These are phyloP conservation scores for Australoheros scitulus DNA, from an alignment of 2,113 vertebrate species.

Conservation along the genomic window DNA sequence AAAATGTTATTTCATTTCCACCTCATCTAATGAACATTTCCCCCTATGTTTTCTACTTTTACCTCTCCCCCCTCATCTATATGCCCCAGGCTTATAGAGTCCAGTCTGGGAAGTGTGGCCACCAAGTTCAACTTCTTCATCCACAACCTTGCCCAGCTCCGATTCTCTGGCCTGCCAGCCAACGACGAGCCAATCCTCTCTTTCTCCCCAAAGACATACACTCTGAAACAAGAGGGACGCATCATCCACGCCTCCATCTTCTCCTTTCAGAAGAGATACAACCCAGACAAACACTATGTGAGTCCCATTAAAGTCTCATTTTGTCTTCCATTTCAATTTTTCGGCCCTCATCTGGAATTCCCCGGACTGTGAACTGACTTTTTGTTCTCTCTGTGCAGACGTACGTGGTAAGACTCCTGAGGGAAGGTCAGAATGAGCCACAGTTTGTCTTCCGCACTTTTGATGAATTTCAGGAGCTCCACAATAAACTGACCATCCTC, in stretches of 20 bases:
- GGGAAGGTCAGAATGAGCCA: constrained; percentile 90
- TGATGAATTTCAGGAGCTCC: constrained; percentile 98
- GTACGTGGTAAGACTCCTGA: constrained; percentile 91
- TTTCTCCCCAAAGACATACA: constrained; percentile 94
- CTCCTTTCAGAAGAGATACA: constrained; percentile 98
- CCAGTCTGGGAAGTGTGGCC: constrained; percentile 95
- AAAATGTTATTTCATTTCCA: not conserved
- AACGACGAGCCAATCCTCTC: constrained; percentile 96
- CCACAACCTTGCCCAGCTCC: constrained; percentile 95
- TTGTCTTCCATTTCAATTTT: not conserved
- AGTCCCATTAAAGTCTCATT: constrained; percentile 53
- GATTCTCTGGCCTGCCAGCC: constrained; percentile 94
- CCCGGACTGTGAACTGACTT: not conserved
- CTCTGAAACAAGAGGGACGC: constrained; percentile 92
- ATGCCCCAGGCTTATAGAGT: constrained; percentile 90
- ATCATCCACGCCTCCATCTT: constrained; percentile 92
- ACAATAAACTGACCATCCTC: constrained; percentile 95
- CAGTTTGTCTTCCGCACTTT: constrained; percentile 97
- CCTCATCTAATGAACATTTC: not conserved
- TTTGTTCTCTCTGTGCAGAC: constrained; percentile 78
- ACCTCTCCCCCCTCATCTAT: not conserved
- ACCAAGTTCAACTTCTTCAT: constrained; percentile 99
- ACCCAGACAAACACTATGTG: constrained; percentile 98
- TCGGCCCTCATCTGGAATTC: not conserved
- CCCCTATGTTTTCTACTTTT: not conserved